Conservation (phyloP, 2,113 vertebrate genomes). For the Xenopus borealis region DNA sequence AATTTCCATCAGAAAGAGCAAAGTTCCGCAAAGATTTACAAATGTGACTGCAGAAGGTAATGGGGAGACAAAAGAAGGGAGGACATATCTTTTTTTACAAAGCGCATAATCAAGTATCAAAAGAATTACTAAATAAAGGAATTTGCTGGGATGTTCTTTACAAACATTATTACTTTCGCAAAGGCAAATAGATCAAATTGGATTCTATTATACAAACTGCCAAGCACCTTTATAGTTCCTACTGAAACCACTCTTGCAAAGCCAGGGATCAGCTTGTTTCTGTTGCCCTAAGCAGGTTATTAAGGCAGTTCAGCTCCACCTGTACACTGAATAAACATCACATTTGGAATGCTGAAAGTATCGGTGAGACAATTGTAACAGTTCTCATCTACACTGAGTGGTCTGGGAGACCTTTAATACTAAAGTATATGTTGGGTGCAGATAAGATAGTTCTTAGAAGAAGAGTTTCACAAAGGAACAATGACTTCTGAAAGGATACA, state of each 20-base stretch:
- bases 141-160: constrained; percentile 14
- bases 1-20: not conserved
- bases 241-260: constrained; percentile 16
- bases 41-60: constrained; percentile 19
- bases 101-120: constrained; percentile 36
- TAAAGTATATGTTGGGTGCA: too few species aligned
- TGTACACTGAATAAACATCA: not conserved
- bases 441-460: too few species aligned
- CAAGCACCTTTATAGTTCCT: constrained; percentile 25
- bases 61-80: constrained; percentile 3
- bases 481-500: too few species aligned
- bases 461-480: too few species aligned
- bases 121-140: constrained; percentile 28
- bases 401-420: too few species aligned
- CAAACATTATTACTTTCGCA: constrained; percentile 24
- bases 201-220: constrained; percentile 36
- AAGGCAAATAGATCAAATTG: constrained; percentile 37
- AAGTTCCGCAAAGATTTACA: not conserved
- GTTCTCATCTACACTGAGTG: too few species aligned
- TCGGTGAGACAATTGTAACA: too few species aligned
- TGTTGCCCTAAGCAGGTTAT: constrained; percentile 20
- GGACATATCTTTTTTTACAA: constrained; percentile 1
- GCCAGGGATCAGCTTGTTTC: constrained; percentile 6
- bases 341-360: constrained; percentile 17
- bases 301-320: constrained; percentile 22